phyloP scores from a whole-genome alignment of 2,113 vertebrate genomes.

The Malaclemys terrapin region DNA sequence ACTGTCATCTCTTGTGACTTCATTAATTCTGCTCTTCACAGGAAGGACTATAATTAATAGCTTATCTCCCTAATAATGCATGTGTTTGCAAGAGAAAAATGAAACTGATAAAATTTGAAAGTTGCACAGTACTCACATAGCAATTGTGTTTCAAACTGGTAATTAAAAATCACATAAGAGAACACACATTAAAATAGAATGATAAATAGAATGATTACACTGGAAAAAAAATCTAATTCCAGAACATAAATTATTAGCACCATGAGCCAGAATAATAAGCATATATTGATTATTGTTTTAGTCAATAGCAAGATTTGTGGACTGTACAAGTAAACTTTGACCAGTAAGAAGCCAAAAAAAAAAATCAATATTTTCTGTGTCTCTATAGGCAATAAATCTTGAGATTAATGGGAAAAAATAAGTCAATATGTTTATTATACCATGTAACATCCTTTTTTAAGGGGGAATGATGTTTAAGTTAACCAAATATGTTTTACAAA shows the following conservation, averaged over 20 bases:
- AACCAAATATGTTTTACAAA: background rate
- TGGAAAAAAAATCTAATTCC: constrained; percentile 43
- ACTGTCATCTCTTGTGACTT: background rate
- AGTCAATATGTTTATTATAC: background rate
- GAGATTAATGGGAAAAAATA: background rate
- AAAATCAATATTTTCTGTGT: constrained; percentile 14
- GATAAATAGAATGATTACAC: constrained; percentile 6
- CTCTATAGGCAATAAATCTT: background rate
- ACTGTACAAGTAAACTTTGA: background rate
- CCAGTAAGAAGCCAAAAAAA: background rate
- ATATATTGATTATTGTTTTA: background rate
- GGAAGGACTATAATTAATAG: constrained; percentile 36
- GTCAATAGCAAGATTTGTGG: constrained; percentile 10
- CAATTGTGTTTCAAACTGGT: constrained; percentile 27
- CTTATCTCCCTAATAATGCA: constrained; percentile 26
- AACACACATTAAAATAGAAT: constrained; percentile 47
- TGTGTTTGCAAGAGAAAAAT: constrained; percentile 24
- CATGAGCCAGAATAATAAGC: constrained; percentile 13
- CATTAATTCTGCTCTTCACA: constrained; percentile 28
- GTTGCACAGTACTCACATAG: constrained; percentile 30
- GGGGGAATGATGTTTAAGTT: background rate
- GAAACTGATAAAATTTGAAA: constrained; percentile 52
- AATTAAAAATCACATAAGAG: constrained; percentile 61
- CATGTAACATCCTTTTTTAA: background rate
- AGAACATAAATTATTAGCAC: background rate